phyloP scores from a whole-genome alignment of 2,888 invertebrate genomes.

The Zhuqinia jingwanae region DNA sequence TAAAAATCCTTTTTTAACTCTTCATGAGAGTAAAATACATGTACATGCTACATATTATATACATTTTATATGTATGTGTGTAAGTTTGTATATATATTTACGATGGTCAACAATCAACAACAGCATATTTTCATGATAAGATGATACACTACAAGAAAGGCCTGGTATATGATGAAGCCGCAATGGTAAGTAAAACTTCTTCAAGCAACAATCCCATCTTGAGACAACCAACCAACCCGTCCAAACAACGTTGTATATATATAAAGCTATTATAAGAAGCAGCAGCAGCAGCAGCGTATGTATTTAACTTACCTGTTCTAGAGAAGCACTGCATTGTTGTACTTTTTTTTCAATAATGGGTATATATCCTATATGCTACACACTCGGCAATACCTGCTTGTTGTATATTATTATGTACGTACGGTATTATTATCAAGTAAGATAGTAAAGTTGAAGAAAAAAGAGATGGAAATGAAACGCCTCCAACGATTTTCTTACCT shows the following conservation, averaged over 20 bases:
- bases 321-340: slow-evolving; percentile 26
- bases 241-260: slow-evolving; percentile 15
- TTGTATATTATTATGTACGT: slow-evolving; percentile 38
- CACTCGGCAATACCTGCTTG: slow-evolving; percentile 47
- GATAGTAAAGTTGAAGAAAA: slow-evolving; percentile 53
- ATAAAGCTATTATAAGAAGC: slow-evolving; percentile 53
- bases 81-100: not conserved
- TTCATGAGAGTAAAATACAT: not conserved
- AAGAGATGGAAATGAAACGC: slow-evolving; percentile 71
- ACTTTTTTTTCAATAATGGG: slow-evolving; percentile 51
- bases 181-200: slow-evolving; percentile 41
- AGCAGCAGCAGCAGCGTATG: not conserved
- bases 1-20: slow-evolving; percentile 27
- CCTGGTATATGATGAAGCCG: slow-evolving; percentile 46
- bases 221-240: slow-evolving; percentile 67
- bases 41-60: not conserved
- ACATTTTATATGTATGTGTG: not conserved
- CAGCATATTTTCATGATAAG: slow-evolving; percentile 3
- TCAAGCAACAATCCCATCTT: slow-evolving; percentile 59
- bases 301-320: slow-evolving; percentile 29
- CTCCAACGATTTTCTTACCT: slow-evolving; percentile 77
- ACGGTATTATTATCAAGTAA: slow-evolving; percentile 38
- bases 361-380: slow-evolving; percentile 44
- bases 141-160: not conserved
- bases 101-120: not conserved